phyloP scores from a whole-genome alignment of 2,888 invertebrate species.

The Dioctria rufipes region DNA sequence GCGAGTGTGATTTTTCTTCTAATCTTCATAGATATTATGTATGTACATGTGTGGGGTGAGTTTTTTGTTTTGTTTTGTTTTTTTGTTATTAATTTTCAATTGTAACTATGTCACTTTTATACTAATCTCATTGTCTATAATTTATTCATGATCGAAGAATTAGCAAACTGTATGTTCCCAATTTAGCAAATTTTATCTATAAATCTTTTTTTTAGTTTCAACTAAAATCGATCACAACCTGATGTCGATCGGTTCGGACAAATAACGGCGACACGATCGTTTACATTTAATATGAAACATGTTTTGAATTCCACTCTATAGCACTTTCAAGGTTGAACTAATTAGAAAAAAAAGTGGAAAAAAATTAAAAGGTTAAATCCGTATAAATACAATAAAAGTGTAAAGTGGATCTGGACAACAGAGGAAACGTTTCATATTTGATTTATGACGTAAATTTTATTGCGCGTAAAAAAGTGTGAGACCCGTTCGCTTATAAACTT shows the following conservation, averaged over 20 bases:
- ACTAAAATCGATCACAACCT: slow-evolving; percentile 6
- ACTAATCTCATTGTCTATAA: neutral
- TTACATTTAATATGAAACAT: neutral
- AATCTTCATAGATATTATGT: no score
- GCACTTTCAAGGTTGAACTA: slow-evolving; percentile 28
- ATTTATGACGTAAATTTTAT: slow-evolving; percentile 42
- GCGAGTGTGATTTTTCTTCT: neutral
- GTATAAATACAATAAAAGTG: slow-evolving; percentile 22
- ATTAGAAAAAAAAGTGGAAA: slow-evolving; percentile 14
- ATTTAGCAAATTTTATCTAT: slow-evolving; percentile 33
- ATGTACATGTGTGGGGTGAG: neutral
- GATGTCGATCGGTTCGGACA: neutral
- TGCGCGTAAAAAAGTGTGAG: slow-evolving; percentile 25
- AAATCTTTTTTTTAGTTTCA: slow-evolving; percentile 22
- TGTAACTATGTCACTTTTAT: neutral
- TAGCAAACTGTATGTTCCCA: slow-evolving; percentile 5
- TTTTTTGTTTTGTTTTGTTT: no score
- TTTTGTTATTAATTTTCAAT: neutral
- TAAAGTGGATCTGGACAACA: slow-evolving; percentile 35
- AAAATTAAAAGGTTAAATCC: slow-evolving; percentile 32
- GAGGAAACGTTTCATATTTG: slow-evolving; percentile 24
- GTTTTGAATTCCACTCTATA: neutral
- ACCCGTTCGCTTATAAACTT: slow-evolving; percentile 34
- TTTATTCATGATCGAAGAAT: slow-evolving; percentile 25
- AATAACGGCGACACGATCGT: neutral